Conservation (phyloP, 2,888 invertebrate genomes). For the Tetragonula carbonaria region DNA sequence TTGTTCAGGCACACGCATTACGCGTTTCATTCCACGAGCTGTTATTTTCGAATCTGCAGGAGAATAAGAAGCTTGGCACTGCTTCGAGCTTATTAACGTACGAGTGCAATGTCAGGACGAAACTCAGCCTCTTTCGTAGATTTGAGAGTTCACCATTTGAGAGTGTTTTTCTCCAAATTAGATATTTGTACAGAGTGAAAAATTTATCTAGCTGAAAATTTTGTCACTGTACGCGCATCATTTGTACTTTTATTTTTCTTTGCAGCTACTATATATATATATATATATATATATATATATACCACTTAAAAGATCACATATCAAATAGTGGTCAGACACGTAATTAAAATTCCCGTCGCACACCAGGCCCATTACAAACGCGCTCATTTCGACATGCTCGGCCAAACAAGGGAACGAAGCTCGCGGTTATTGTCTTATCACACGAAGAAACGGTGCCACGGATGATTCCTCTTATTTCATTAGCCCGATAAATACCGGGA, state of each 20-base stretch:
- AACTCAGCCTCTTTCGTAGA: not conserved
- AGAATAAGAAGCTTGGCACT: constrained; percentile 48
- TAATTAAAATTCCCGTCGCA: constrained; percentile 25
- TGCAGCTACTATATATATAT: not conserved
- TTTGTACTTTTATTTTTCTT: not conserved
- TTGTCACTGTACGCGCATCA: not conserved
- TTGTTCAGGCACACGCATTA: constrained; percentile 66
- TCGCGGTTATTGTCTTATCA: constrained; percentile 1
- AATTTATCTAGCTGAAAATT: not conserved
- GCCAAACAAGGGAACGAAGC: constrained; percentile 23
- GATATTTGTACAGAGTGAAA: not conserved
- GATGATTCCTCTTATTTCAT: constrained; percentile 23
- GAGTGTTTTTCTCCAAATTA: not conserved
- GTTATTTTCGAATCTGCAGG: constrained; percentile 63
- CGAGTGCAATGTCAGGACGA: not conserved
- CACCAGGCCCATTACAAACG: constrained; percentile 5
- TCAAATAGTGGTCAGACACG: not conserved
- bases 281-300: not conserved
- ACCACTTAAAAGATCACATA: not conserved
- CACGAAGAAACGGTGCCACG: not conserved
- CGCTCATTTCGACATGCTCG: not conserved
- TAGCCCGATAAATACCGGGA: constrained; percentile 22
- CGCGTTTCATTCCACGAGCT: constrained; percentile 59
- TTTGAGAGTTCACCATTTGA: not conserved
- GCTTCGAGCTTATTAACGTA: constrained; percentile 32